Base-by-base conservation (phyloP, 1,140 invertebrate species). In the Dinoponera quadriceps region DNA sequence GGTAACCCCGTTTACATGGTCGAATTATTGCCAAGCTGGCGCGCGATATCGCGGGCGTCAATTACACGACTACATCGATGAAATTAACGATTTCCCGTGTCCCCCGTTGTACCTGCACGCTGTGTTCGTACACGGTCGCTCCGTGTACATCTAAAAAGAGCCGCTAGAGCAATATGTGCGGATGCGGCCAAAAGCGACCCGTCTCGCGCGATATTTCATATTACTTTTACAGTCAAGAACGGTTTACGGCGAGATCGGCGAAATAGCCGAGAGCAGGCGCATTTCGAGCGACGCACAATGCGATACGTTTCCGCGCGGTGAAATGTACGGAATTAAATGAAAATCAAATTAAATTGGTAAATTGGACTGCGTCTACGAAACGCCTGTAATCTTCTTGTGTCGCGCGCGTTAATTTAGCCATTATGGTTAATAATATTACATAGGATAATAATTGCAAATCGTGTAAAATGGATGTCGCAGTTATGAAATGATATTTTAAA, bases 11-110 rank as follows among this genome's bases (percentile, higher is more conserved):
- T 89, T 86, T 75, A 72, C 84, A 78, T 88, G 51, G 78, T 33
- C 80, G 49, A 88, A 88, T 86, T 89, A 88, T 82, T 84, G 75
- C 51, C 88, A 86, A 86, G 80, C 84, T 89, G 84, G 71, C 81
- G 84, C 86, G 51, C 80, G 80, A 84, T 80, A 83, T 68, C 69
- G 18, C 55, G 51, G 18, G 71, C 84, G 80, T 86, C 84, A 87
- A 88, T 88, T 88, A 85, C 87, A 83, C 74, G 83, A 60, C 62
- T 83, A 88, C 87, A 88, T 78, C 77, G 84, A 85, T 85, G 71
- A 88, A 88, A 88, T 88, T 88, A 88, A 88, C 80, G 86, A 83
- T 88, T 88, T 81, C 69, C 38, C 38, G 38, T 44, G 78, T 49
- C 68, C n/a, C 29, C 22, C 57, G 75, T 69, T 59, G 29, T 44